phyloP scores from a whole-genome alignment of 2,113 vertebrate genomes.

The Harpagus bidentatus region DNA sequence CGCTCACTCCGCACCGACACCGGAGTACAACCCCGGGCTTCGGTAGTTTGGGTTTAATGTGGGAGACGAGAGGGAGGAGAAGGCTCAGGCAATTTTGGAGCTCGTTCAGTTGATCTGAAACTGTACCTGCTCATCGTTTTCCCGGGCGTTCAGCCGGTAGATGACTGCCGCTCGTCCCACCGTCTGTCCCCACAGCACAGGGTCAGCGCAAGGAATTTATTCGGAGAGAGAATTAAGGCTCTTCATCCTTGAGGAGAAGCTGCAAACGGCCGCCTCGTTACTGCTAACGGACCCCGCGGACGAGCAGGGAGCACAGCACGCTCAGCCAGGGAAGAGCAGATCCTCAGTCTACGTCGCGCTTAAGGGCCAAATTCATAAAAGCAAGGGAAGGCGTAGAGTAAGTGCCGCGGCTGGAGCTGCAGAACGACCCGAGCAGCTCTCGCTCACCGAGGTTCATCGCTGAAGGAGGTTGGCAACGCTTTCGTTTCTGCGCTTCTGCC shows the following conservation, averaged over 20 bases:
- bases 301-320: neutral
- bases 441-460: rapidly evolving
- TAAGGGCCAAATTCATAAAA: neutral
- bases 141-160: neutral
- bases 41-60: neutral
- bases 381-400: neutral
- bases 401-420: neutral
- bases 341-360: neutral
- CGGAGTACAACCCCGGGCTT: neutral
- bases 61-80: neutral
- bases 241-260: neutral
- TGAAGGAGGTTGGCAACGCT: neutral
- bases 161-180: neutral
- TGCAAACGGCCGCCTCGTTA: neutral
- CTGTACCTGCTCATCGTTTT: neutral
- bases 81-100: neutral
- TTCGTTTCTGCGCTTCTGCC: neutral
- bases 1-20: neutral
- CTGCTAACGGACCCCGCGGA: neutral
- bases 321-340: neutral
- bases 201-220: neutral
- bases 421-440: neutral
- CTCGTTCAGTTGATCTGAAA: neutral
- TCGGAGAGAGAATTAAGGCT: neutral
- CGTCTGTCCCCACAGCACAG: neutral